Percentiles rank a stretch among this genome's conserved stretches.
These are phyloP conservation scores for Papilio glaucus DNA, from an alignment of 1,140 invertebrate genomes.

Conservation along the genomic window DNA sequence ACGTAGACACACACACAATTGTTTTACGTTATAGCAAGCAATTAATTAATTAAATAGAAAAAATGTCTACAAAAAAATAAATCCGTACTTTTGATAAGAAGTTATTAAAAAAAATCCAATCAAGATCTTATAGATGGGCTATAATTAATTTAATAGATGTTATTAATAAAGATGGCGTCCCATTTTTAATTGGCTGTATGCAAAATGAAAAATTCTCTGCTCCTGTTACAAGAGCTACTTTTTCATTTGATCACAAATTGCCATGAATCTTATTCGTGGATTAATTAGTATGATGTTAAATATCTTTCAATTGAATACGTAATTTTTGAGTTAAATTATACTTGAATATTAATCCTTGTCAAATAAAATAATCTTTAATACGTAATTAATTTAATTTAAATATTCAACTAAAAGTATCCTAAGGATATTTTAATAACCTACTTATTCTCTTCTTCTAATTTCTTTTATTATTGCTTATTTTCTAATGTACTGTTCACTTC, in stretches of 20 bases:
- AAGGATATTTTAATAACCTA: too few species aligned
- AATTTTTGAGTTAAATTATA: neutral
- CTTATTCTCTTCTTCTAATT: too few species aligned
- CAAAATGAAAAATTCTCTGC: slow-evolving; percentile 63
- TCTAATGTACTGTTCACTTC: too few species aligned
- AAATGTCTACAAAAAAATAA: too few species aligned
- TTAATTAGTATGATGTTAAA: slow-evolving; percentile 20
- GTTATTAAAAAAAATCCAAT: slow-evolving; percentile 34
- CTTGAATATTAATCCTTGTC: too few species aligned
- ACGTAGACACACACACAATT: too few species aligned
- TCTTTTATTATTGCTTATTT: too few species aligned
- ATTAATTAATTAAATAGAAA: too few species aligned
- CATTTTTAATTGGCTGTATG: slow-evolving; percentile 76
- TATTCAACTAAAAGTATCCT: too few species aligned
- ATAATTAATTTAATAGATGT: slow-evolving; percentile 71
- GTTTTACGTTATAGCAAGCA: too few species aligned
- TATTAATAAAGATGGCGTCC: slow-evolving; percentile 60
- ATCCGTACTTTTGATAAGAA: neutral
- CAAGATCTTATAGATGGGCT: slow-evolving; percentile 38
- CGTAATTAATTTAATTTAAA: too few species aligned
- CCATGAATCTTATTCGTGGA: slow-evolving; percentile 47
- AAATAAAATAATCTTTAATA: too few species aligned
- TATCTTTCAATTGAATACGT: neutral
- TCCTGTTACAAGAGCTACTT: slow-evolving; percentile 59
- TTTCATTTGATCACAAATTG: slow-evolving; percentile 58